Evolutionary conservation across 2,113 vertebrate genomes (phyloP), one percentile per base, ranked within the genome.

Genomic region (Pontoporia blainvillei): DNA sequence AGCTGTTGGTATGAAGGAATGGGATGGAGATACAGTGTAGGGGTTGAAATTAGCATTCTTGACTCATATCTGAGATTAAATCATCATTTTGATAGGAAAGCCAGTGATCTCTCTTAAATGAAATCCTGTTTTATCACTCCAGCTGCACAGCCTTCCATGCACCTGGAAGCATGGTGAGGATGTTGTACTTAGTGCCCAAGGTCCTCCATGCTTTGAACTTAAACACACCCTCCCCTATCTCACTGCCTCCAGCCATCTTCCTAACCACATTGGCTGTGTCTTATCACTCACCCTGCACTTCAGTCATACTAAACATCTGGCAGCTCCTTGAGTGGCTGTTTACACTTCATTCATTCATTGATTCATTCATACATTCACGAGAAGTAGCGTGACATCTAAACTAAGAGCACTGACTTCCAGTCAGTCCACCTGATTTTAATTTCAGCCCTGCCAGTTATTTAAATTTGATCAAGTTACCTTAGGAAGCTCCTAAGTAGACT

Each of bases 191-290:
- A 34, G 14, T 41, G 25, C 54, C 27, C 20, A 52, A 75, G 54
- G n/a, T 59, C 27, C 27, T 59, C 25, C 27, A 85, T 44, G 6
- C 9, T 44, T 11, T 21, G n/a, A 73, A 49, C 3, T 11, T 21
- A 29, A 73, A 49, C 3, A 5, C 14, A 3, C 14, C 27, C 8
- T 3, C 8, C 64, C 23, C 66, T 11, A 15, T 46, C 49, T 75
- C n/a, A n/a, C 17, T 39, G 21, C 3, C 9, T 86, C 6, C 23
- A 64, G 2, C 49, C 21, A 5, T 0, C 2, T 23, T 34, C n/a
- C n/a, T 3, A 0, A 11, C 49, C n/a, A 86, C 4, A 29, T 2
- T 18, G 1, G 52, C 31, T 5, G 29, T 66, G 18, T 13, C 17
- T 39, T 29, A 29, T 11, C 36, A 13, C 11, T 9, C 13, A 66